A percentile compares a stretch with the other conserved stretches of the same genome.
These are phyloP conservation scores for Chaetodon trifascialis DNA, from an alignment of 2,113 vertebrate species.

Conservation along the genomic window DNA sequence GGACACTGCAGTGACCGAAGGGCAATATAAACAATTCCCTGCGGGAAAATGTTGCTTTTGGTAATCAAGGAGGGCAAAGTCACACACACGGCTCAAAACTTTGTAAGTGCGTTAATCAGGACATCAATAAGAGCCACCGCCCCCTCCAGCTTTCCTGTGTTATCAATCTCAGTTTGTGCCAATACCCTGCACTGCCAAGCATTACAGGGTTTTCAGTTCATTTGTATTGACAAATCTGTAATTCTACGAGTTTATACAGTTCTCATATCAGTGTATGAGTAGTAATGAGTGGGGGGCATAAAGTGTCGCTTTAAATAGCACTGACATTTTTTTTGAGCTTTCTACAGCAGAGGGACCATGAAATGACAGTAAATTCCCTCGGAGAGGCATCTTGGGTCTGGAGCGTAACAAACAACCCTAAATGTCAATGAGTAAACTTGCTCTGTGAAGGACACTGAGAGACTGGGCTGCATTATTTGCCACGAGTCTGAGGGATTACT, in stretches of 20 bases:
- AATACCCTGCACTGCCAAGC: constrained; percentile 45
- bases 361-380: constrained; percentile 67
- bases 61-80: constrained; percentile 63
- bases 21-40: constrained; percentile 57
- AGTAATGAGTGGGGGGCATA: constrained; percentile 35
- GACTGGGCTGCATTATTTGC: constrained; percentile 78
- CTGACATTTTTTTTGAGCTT: constrained; percentile 42
- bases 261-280: constrained; percentile 46
- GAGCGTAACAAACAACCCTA: constrained; percentile 78
- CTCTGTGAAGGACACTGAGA: constrained; percentile 83
- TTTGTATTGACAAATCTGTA: constrained; percentile 62
- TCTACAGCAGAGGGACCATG: constrained; percentile 46
- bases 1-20: constrained; percentile 50
- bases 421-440: constrained; percentile 82
- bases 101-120: constrained; percentile 65
- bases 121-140: constrained; percentile 42
- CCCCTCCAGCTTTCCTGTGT: not conserved
- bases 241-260: constrained; percentile 40
- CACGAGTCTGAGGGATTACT: constrained; percentile 83
- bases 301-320: constrained; percentile 63
- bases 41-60: constrained; percentile 47
- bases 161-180: constrained; percentile 50
- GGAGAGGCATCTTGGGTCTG: constrained; percentile 55
- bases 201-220: constrained; percentile 36
- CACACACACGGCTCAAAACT: constrained; percentile 53